Conservation (phyloP, 2,888 invertebrate species). For the Ypsolopha scabrella region DNA sequence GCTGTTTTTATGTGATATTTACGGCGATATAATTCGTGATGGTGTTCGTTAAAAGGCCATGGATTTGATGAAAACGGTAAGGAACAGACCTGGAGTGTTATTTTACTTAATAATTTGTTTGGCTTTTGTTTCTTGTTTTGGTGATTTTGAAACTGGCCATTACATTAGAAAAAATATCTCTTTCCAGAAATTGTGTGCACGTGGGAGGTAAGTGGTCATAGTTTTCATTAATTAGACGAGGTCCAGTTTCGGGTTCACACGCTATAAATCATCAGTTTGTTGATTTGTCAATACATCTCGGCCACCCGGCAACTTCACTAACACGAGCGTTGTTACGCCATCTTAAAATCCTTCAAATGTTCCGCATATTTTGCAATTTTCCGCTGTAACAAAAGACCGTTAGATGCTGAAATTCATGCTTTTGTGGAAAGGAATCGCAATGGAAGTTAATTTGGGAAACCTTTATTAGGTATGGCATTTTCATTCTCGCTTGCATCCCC, state of each 20-base stretch:
- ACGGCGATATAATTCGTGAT: conserved; percentile 61
- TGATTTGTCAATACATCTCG: conserved; percentile 64
- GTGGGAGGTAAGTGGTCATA: conserved; percentile 66
- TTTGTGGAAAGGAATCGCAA: conserved; percentile 38
- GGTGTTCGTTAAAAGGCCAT: conserved; percentile 69
- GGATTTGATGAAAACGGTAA: conserved; percentile 73
- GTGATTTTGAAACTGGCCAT: conserved; percentile 70
- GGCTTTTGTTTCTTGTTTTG: conserved; percentile 72
- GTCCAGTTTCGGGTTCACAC: conserved; percentile 45
- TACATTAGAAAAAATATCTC: conserved; percentile 71
- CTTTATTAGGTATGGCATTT: conserved; percentile 60
- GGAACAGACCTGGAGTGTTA: conserved; percentile 32
- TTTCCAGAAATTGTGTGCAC: conserved; percentile 68
- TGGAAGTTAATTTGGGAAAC: conserved; percentile 41
- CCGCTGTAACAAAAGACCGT: conserved; percentile 38
- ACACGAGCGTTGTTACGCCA: conserved; percentile 66
- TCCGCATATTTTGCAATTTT: conserved; percentile 61
- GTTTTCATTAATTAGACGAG: conserved; percentile 45
- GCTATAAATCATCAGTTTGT: conserved; percentile 41
- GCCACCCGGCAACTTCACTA: conserved; percentile 57
- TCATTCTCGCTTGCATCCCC: conserved; percentile 55
- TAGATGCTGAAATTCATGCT: conserved; percentile 49
- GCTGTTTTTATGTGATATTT: conserved; percentile 49
- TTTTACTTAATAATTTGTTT: conserved; percentile 52
- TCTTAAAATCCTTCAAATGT: conserved; percentile 64